Evolutionary conservation across 2,888 invertebrate species (phyloP).

Genomic region (Lasius platythorax): DNA sequence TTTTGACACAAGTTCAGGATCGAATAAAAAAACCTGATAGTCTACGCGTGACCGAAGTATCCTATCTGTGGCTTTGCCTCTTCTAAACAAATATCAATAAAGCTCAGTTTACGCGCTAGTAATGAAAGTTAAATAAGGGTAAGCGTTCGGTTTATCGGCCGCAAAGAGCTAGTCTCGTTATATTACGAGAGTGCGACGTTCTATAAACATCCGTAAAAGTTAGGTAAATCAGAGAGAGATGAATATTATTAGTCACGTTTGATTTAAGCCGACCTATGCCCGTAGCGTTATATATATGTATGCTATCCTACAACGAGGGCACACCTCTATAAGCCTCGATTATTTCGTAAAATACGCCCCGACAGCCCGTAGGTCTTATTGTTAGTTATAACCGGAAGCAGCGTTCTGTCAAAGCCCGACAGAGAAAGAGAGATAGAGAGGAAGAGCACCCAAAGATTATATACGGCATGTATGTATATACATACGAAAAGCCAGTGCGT

Average conservation of each 20-base stretch:
- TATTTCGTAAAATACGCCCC: conserved; percentile 72
- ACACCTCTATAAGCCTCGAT: conserved; percentile 63
- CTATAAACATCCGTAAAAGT: conserved; percentile 75
- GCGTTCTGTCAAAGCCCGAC: conserved; percentile 13
- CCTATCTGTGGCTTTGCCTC: conserved; percentile 77
- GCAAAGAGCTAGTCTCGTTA: conserved; percentile 46
- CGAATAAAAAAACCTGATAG: conserved; percentile 50
- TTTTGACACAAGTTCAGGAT: conserved; percentile 20
- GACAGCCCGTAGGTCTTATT: conserved; percentile 56
- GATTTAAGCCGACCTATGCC: not conserved
- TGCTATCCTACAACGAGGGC: conserved; percentile 1
- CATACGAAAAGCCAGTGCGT: conserved; percentile 69
- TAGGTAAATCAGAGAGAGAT: conserved; percentile 1
- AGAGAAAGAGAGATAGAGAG: too few relatives aligned
- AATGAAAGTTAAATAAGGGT: conserved; percentile 83
- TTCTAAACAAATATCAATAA: conserved; percentile 80
- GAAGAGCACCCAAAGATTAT: conserved; percentile 26
- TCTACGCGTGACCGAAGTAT: conserved; percentile 78
- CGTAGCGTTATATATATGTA: not conserved
- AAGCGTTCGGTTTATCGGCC: conserved; percentile 59
- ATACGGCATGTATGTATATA: conserved; percentile 25
- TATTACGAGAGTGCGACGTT: conserved; percentile 64
- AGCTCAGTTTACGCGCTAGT: conserved; percentile 78
- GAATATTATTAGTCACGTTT: not conserved
- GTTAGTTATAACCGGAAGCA: conserved; percentile 74